Percentiles rank a stretch among this genome's conserved stretches.
phyloP scores from a whole-genome alignment of 2,888 invertebrate genomes.

The Morpho helenor region DNA sequence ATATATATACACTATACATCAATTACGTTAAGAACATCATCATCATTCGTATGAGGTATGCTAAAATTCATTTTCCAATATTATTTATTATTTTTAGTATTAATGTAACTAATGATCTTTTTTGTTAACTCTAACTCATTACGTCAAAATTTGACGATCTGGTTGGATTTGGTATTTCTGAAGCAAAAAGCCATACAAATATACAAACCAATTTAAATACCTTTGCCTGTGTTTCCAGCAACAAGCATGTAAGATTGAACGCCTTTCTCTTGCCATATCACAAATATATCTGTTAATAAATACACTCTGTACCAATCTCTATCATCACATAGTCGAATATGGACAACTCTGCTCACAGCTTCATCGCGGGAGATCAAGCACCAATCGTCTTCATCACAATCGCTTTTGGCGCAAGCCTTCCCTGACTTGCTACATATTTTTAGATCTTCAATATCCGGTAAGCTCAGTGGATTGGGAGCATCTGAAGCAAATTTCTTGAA shows the following conservation, averaged over 20 bases:
- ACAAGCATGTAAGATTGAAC: conserved; percentile 80
- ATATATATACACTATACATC: too few species aligned
- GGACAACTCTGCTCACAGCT: conserved; percentile 39
- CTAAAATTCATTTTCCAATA: too few species aligned
- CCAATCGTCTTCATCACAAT: conserved; percentile 38
- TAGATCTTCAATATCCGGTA: conserved; percentile 53
- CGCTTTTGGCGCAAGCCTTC: conserved; percentile 13
- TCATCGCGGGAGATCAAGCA: conserved; percentile 71
- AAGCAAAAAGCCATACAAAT: too few species aligned
- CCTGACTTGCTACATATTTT: conserved; percentile 40
- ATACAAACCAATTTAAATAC: conserved; percentile 14
- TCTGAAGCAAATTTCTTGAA: conserved; percentile 81
- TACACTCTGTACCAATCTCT: conserved; percentile 76
- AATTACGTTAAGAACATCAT: too few species aligned
- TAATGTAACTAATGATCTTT: too few species aligned
- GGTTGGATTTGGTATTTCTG: background rate
- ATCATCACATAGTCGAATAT: conserved; percentile 47
- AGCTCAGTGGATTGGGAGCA: conserved; percentile 42
- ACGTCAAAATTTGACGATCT: too few species aligned
- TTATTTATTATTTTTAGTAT: too few species aligned
- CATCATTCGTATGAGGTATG: too few species aligned
- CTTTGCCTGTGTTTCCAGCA: conserved; percentile 69
- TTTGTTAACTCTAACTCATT: too few species aligned
- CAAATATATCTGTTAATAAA: conserved; percentile 70
- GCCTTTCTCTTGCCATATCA: conserved; percentile 61